Evolutionary conservation across 1,140 invertebrate genomes (phyloP).

Genomic region (Drosophila athabasca): DNA sequence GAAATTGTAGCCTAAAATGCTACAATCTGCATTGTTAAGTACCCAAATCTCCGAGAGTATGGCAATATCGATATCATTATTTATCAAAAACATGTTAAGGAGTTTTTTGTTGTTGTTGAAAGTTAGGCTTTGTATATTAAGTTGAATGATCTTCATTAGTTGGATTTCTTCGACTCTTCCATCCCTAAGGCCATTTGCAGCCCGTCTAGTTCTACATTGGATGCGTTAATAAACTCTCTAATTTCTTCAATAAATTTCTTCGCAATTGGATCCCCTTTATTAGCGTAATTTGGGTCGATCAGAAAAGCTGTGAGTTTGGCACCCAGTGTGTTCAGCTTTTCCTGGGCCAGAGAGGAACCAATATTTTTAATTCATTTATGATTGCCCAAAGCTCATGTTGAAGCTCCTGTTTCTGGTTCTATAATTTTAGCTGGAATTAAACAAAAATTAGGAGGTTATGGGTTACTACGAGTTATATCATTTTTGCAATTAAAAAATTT

Average conservation of each 20-base stretch:
- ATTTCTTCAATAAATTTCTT: not conserved
- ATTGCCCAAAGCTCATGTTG: no score
- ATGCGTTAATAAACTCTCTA: not conserved
- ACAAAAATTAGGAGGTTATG: no score
- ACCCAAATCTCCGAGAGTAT: no score
- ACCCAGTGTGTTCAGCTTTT: not conserved
- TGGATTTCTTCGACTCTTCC: no score
- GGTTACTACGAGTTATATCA: no score
- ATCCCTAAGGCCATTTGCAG: no score
- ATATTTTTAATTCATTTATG: no score
- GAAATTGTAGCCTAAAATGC: not conserved
- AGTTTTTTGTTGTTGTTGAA: not conserved
- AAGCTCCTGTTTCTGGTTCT: no score
- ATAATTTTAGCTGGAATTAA: no score
- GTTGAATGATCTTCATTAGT: not conserved
- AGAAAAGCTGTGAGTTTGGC: not conserved
- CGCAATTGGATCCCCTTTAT: not conserved
- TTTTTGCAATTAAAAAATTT: no score
- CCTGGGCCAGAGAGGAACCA: not conserved
- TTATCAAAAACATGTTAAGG: not conserved
- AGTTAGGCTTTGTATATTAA: not conserved
- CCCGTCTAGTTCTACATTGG: not conserved
- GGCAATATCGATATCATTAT: not conserved
- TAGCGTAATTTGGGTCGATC: not conserved
- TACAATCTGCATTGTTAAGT: not conserved